Conservation (phyloP, 2,888 invertebrate species). For the Luffia ferchaultella region DNA sequence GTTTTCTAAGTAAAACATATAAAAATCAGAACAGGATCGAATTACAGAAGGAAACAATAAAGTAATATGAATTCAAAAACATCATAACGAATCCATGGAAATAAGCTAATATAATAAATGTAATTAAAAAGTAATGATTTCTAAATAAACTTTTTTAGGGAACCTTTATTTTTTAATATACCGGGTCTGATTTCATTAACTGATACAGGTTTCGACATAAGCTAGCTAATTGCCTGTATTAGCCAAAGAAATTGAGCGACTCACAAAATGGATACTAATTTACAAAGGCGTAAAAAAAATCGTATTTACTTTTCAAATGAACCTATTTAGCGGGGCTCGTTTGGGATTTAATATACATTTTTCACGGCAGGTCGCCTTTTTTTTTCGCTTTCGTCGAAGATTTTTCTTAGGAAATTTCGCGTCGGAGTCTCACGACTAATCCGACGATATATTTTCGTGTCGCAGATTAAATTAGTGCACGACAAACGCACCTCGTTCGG, state of each 20-base stretch:
- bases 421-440: slow-evolving; percentile 7
- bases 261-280: slow-evolving; percentile 58
- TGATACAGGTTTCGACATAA: neutral
- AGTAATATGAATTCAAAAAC: no score
- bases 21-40: no score
- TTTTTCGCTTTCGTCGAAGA: slow-evolving; percentile 35
- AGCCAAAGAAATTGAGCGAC: slow-evolving; percentile 56
- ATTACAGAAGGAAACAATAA: no score
- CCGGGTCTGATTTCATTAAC: neutral
- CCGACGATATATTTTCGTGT: slow-evolving; percentile 41
- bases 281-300: slow-evolving; percentile 30
- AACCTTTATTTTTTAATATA: no score
- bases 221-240: slow-evolving; percentile 22
- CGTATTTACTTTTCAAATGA: slow-evolving; percentile 44
- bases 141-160: no score
- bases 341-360: slow-evolving; percentile 63
- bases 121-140: no score
- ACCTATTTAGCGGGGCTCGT: slow-evolving; percentile 50
- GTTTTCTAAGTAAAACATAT: no score
- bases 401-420: slow-evolving; percentile 23
- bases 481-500: slow-evolving; percentile 40
- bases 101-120: no score
- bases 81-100: no score
- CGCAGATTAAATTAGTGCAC: slow-evolving; percentile 48
- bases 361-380: slow-evolving; percentile 34